Conservation (phyloP, 2,888 invertebrate species). For the Eubasilissa splendida region DNA sequence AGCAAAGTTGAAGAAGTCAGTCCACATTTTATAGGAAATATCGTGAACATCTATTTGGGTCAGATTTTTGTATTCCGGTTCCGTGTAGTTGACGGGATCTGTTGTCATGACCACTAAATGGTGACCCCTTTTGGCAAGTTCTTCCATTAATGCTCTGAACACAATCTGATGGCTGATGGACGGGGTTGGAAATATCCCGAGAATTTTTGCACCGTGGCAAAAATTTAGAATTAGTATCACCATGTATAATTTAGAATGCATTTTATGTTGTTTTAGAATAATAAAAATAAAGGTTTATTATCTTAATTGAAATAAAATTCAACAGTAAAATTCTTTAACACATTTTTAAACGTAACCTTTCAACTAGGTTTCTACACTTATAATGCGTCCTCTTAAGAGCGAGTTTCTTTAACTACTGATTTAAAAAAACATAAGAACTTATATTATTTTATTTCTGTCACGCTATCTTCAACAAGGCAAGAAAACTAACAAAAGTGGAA, state of each 20-base stretch:
- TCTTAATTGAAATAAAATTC: background rate
- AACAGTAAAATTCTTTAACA: too few species aligned
- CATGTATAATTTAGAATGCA: background rate
- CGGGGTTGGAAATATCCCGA: constrained; percentile 66
- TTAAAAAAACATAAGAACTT: too few species aligned
- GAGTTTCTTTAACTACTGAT: too few species aligned
- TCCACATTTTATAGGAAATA: constrained; percentile 62
- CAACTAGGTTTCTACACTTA: too few species aligned
- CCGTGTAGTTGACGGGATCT: constrained; percentile 64
- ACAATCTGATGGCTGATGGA: constrained; percentile 69
- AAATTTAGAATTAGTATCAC: background rate
- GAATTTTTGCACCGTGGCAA: constrained; percentile 63
- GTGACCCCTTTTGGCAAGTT: constrained; percentile 67
- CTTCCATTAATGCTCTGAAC: constrained; percentile 65
- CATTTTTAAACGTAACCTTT: too few species aligned
- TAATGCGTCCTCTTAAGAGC: too few species aligned
- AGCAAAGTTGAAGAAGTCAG: constrained; percentile 48
- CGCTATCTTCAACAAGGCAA: too few species aligned
- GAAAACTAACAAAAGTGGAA: too few species aligned
- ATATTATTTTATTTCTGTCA: too few species aligned
- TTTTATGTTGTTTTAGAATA: background rate
- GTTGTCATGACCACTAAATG: constrained; percentile 68
- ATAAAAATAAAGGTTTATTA: background rate
- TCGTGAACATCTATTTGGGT: constrained; percentile 64
- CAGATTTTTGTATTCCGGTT: constrained; percentile 61